Conservation (phyloP, 37 sponge, comb jelly and placozoan genomes). For the Petrosia ficiformis region DNA sequence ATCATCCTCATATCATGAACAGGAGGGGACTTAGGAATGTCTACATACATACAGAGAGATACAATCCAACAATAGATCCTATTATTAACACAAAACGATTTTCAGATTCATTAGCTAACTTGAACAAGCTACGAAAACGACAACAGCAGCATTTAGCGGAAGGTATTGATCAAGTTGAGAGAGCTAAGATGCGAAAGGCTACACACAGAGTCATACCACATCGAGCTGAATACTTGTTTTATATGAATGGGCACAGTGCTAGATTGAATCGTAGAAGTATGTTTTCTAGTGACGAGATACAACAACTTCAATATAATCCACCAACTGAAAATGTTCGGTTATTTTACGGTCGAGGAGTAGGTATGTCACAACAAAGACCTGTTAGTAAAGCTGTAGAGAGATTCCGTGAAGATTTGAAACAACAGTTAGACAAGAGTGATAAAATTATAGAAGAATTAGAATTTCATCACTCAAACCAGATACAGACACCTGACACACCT, state of each 20-base stretch:
- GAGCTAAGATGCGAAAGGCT: not conserved
- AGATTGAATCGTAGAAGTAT: conserved; percentile 8
- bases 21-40: conserved; percentile 16
- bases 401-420: no score
- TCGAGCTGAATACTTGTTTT: conserved; percentile 23
- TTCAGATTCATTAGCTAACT: conserved; percentile 12
- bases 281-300: conserved; percentile 20
- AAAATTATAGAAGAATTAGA: no score
- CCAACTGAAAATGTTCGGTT: conserved; percentile 24
- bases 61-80: not conserved
- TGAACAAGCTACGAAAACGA: not conserved
- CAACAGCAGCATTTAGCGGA: conserved; percentile 3
- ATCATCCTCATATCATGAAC: not conserved
- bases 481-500: no score
- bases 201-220: conserved; percentile 28
- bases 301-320: not conserved
- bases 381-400: conserved; percentile 10
- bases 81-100: not conserved
- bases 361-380: not conserved
- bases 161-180: not conserved
- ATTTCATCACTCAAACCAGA: no score
- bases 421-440: no score
- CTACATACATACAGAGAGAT: conserved; percentile 31
- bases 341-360: conserved; percentile 43
- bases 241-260: conserved; percentile 42